phyloP scores from a whole-genome alignment of 1,140 invertebrate genomes.

The Drosophila santomea region DNA sequence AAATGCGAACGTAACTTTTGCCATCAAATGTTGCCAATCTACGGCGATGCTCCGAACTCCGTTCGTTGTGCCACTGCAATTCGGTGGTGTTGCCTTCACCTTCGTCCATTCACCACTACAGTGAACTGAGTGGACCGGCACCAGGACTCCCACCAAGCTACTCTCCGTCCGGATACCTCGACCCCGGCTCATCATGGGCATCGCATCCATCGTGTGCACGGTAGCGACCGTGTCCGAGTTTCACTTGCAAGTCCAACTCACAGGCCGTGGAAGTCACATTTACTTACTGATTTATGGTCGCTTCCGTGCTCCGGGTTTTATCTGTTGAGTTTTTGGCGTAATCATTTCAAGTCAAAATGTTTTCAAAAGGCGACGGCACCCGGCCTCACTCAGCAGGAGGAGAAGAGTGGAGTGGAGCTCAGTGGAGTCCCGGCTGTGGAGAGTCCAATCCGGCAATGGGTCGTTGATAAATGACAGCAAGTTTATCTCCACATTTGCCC shows the following conservation, averaged over 20 bases:
- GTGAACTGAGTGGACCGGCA: conserved; percentile 1
- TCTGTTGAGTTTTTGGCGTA: conserved; percentile 81
- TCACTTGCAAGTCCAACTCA: conserved; percentile 1
- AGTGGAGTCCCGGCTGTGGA: not conserved
- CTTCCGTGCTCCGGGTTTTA: conserved; percentile 71
- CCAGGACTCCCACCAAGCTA: not conserved
- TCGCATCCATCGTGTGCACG: conserved; percentile 19
- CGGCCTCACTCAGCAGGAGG: conserved; percentile 9
- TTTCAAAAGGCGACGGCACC: conserved; percentile 50
- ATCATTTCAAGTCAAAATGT: conserved; percentile 80
- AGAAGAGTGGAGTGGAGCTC: not conserved
- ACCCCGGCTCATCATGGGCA: conserved; percentile 19
- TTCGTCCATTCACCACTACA: conserved; percentile 35
- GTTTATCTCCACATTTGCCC: conserved; percentile 79
- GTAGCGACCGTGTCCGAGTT: not conserved
- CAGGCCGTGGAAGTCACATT: conserved; percentile 65
- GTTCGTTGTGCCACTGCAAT: conserved; percentile 20
- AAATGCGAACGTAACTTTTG: conserved; percentile 79
- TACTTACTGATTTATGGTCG: conserved; percentile 78
- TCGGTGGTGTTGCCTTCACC: conserved; percentile 28
- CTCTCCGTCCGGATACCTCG: not conserved
- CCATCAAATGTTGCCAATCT: conserved; percentile 83
- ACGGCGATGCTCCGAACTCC: conserved; percentile 32
- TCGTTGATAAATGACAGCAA: conserved; percentile 75
- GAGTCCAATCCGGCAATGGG: conserved; percentile 48